Conservation (phyloP, 2,888 invertebrate genomes). For the Trachelus tabidus region DNA sequence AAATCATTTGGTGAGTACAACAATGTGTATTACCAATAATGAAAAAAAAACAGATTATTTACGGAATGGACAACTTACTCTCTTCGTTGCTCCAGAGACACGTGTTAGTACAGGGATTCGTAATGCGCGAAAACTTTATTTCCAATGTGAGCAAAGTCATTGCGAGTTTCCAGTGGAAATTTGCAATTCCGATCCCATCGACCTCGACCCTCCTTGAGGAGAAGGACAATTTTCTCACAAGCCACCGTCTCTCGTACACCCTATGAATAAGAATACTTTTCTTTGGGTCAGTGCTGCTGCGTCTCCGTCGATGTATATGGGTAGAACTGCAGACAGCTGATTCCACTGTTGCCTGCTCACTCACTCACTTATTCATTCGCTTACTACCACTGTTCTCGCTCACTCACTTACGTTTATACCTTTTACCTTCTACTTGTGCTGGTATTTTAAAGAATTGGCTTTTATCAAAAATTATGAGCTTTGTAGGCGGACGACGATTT, state of each 20-base stretch:
- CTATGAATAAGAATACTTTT: neutral
- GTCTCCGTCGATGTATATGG: neutral
- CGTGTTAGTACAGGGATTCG: neutral
- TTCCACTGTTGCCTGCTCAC: neutral
- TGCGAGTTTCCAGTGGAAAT: constrained; percentile 20
- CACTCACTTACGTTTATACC: neutral
- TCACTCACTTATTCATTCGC: neutral
- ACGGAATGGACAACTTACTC: neutral
- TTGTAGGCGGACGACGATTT: neutral
- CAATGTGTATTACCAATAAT: neutral
- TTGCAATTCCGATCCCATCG: constrained; percentile 48
- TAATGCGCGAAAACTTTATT: neutral
- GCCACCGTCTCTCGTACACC: neutral
- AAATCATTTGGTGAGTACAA: neutral
- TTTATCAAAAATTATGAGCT: neutral
- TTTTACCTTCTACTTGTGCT: neutral
- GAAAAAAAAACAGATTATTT: neutral
- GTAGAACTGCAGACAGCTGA: neutral
- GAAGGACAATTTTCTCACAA: neutral
- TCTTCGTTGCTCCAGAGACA: neutral
- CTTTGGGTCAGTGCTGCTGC: neutral
- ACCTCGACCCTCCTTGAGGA: constrained; percentile 29
- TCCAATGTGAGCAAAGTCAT: neutral
- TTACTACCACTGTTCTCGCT: neutral
- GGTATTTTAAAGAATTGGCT: neutral